Percentiles rank a stretch among this genome's conserved stretches.
Conservation (phyloP, 30 jellyfish, hydroid and myxozoan species). For the Chrysaora quinquecirrha region DNA sequence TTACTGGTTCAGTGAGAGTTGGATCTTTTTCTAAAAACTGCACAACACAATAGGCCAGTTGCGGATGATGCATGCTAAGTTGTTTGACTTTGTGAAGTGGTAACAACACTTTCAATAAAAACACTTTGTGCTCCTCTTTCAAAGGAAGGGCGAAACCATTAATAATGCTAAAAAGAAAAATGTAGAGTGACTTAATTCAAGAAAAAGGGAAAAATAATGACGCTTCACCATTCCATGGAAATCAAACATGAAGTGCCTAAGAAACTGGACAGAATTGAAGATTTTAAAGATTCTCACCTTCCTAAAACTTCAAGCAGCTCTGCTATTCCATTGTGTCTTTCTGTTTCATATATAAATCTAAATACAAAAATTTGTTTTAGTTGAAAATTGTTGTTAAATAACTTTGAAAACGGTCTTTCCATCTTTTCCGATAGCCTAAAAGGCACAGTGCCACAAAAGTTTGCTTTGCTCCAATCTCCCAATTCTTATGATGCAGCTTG, state of each 20-base stretch:
- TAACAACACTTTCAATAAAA: constrained; percentile 80
- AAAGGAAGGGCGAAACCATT: constrained; percentile 98
- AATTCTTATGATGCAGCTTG: too few species aligned
- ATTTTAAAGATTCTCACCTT: constrained; percentile 77
- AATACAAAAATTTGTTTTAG: too few species aligned
- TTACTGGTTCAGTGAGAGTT: constrained; percentile 92
- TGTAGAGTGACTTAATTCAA: background rate
- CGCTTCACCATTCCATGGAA: too few species aligned
- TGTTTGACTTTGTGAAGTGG: constrained; percentile 94
- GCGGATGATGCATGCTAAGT: constrained; percentile 92
- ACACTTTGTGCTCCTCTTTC: constrained; percentile 94
- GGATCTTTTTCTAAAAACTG: constrained; percentile 98
- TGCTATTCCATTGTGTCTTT: constrained; percentile 91
- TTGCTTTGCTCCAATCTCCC: too few species aligned
- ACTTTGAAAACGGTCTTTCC: too few species aligned
- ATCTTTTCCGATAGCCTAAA: too few species aligned
- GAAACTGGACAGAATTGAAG: too few species aligned
- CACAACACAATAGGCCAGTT: constrained; percentile 95
- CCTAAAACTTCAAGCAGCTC: constrained; percentile 95
- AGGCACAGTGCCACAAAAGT: too few species aligned
- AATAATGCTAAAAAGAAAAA: constrained; percentile 73
- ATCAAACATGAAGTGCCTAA: too few species aligned
- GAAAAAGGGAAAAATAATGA: background rate
- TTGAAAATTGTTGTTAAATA: too few species aligned
- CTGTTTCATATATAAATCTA: constrained; percentile 96